phyloP scores from a whole-genome alignment of 2,113 vertebrate genomes.

The Pionites leucogaster region DNA sequence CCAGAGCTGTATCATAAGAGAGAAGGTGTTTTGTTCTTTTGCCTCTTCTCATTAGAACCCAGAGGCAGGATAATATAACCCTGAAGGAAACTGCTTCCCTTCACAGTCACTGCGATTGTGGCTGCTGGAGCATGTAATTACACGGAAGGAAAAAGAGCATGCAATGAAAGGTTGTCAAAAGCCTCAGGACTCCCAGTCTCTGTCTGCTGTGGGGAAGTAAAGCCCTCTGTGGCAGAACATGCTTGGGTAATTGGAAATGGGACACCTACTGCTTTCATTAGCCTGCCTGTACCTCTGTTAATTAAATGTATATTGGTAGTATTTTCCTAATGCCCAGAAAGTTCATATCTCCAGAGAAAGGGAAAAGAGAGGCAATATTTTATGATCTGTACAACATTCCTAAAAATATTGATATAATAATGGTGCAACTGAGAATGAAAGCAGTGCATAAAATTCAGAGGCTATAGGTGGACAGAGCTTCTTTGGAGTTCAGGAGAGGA shows the following conservation, averaged over 20 bases:
- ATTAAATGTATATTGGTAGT: neutral
- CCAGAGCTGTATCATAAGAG: neutral
- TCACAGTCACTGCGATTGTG: neutral
- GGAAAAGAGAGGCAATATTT: neutral
- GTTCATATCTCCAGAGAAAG: neutral
- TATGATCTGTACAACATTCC: neutral
- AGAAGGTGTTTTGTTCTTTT: neutral
- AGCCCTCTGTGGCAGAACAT: constrained; percentile 3
- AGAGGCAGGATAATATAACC: neutral
- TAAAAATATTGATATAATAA: neutral
- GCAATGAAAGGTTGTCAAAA: constrained; percentile 25
- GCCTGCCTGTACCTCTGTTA: neutral
- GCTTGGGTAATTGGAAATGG: constrained; percentile 39
- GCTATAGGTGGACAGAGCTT: neutral
- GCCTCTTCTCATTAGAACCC: neutral
- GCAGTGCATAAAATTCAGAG: neutral
- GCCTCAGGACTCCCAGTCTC: constrained; percentile 42
- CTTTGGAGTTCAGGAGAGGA: neutral
- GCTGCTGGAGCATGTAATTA: constrained; percentile 50
- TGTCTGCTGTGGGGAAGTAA: neutral
- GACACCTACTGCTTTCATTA: constrained; percentile 7
- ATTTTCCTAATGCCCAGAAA: neutral
- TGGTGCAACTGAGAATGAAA: neutral
- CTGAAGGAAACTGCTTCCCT: constrained; percentile 29
- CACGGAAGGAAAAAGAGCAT: neutral